Conservation (phyloP, 2,797 vertebrate species). For the Coccyzus lansbergi region DNA sequence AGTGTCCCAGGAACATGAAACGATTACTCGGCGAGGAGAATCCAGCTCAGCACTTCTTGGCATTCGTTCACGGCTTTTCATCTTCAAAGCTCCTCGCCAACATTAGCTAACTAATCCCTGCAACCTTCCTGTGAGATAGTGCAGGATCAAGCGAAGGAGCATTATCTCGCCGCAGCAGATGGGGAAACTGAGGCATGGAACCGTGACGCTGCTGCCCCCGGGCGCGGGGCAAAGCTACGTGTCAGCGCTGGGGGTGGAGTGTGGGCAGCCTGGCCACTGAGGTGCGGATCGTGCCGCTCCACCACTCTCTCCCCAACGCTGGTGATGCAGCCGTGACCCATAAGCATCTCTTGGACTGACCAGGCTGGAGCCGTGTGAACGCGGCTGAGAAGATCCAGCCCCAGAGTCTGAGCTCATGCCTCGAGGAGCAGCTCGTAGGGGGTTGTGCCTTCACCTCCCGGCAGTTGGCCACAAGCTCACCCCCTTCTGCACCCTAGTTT, state of each 20-base stretch:
- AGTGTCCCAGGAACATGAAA: conserved; percentile 67
- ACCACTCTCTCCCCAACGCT: background rate
- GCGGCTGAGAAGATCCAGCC: background rate
- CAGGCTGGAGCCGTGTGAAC: background rate
- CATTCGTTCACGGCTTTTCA: conserved; percentile 65
- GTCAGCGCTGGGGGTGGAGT: conserved; percentile 50
- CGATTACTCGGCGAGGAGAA: conserved; percentile 63
- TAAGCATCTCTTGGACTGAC: background rate
- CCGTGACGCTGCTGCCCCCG: conserved; percentile 34
- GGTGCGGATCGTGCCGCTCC: background rate
- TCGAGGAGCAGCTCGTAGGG: too few species aligned
- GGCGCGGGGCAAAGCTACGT: background rate
- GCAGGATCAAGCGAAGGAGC: conserved; percentile 57
- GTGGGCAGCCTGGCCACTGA: background rate
- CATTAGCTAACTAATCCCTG: conserved; percentile 67
- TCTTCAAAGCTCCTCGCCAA: conserved; percentile 66
- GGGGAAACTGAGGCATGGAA: conserved; percentile 66
- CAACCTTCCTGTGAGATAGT: conserved; percentile 60
- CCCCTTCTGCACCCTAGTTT: too few species aligned
- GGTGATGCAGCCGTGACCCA: background rate
- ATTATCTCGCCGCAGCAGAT: conserved; percentile 57
- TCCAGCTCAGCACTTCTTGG: conserved; percentile 70
- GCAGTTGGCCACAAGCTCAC: background rate
- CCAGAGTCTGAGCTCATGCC: background rate
- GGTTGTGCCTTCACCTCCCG: too few species aligned